These are phyloP conservation scores for Phoxinus phoxinus DNA, from an alignment of 2,113 vertebrate species.

Conservation along the genomic window DNA sequence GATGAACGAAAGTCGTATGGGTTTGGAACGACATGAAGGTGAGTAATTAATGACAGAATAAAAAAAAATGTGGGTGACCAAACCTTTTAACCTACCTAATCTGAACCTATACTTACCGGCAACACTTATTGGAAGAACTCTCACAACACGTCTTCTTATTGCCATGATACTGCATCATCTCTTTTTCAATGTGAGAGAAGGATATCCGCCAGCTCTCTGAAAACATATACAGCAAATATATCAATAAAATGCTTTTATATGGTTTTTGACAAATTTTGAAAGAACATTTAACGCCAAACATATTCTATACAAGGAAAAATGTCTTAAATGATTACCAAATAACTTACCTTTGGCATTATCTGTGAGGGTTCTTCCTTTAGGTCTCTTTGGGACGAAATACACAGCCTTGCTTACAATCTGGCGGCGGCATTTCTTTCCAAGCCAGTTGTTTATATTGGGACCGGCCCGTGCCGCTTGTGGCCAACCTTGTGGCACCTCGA, in stretches of 20 bases:
- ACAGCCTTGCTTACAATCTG: conserved; percentile 50
- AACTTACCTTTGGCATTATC: conserved; percentile 62
- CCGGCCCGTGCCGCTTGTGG: conserved; percentile 53
- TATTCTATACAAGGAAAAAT: too few relatives aligned
- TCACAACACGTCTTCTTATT: conserved; percentile 72
- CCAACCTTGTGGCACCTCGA: conserved; percentile 68
- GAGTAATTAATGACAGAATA: too few relatives aligned
- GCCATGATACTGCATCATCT: conserved; percentile 69
- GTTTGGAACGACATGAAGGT: too few relatives aligned
- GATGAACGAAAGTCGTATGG: too few relatives aligned
- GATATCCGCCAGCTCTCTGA: conserved; percentile 79
- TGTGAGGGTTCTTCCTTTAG: conserved; percentile 56
- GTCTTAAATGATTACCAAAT: not conserved
- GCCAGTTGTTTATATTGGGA: conserved; percentile 63
- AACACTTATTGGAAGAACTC: conserved; percentile 63
- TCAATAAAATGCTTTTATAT: not conserved
- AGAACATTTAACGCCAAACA: too few relatives aligned
- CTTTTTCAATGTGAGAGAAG: conserved; percentile 76
- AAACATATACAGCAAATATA: not conserved
- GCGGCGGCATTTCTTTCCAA: conserved; percentile 64
- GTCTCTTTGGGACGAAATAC: conserved; percentile 71
- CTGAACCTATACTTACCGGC: conserved; percentile 60
- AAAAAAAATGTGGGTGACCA: too few relatives aligned
- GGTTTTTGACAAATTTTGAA: too few relatives aligned
- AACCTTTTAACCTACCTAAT: too few relatives aligned